phyloP scores from a whole-genome alignment of 2,888 invertebrate species.

The Spatulosminthurus flaviceps region DNA sequence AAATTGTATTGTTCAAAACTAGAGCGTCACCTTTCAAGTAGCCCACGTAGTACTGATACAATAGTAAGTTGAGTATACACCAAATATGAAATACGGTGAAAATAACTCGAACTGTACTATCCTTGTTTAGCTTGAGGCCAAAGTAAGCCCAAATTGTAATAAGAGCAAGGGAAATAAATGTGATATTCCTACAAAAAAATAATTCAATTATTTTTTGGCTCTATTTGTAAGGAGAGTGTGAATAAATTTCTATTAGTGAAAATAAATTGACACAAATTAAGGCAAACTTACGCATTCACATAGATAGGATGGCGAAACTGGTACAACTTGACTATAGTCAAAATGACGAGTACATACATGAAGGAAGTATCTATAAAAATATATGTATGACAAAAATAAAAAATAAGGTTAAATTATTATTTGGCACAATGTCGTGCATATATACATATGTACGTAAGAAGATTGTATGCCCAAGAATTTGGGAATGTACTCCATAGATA shows the following conservation, averaged over 20 bases:
- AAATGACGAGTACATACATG: constrained; percentile 71
- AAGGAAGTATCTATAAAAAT: constrained; percentile 69
- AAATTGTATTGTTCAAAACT: no score
- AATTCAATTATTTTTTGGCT: neutral
- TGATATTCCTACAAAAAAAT: constrained; percentile 34
- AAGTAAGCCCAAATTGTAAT: constrained; percentile 39
- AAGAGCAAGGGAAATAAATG: constrained; percentile 40
- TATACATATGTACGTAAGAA: neutral
- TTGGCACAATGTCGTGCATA: no score
- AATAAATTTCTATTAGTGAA: no score
- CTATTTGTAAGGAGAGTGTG: no score
- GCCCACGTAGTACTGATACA: constrained; percentile 44
- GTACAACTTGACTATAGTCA: constrained; percentile 70
- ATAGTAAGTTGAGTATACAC: constrained; percentile 19
- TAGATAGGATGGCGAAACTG: constrained; percentile 65
- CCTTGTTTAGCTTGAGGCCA: constrained; percentile 39
- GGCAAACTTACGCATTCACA: constrained; percentile 40
- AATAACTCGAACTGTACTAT: constrained; percentile 27
- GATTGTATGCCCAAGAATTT: neutral
- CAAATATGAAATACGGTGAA: constrained; percentile 37
- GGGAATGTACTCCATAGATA: neutral
- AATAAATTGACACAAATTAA: no score
- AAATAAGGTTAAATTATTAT: no score
- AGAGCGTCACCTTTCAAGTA: constrained; percentile 19
- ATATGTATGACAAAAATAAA: neutral